A percentile compares a stretch with the other conserved stretches of the same genome.
phyloP scores from a whole-genome alignment of 2,888 invertebrate species.

The Lathronympha strigana region DNA sequence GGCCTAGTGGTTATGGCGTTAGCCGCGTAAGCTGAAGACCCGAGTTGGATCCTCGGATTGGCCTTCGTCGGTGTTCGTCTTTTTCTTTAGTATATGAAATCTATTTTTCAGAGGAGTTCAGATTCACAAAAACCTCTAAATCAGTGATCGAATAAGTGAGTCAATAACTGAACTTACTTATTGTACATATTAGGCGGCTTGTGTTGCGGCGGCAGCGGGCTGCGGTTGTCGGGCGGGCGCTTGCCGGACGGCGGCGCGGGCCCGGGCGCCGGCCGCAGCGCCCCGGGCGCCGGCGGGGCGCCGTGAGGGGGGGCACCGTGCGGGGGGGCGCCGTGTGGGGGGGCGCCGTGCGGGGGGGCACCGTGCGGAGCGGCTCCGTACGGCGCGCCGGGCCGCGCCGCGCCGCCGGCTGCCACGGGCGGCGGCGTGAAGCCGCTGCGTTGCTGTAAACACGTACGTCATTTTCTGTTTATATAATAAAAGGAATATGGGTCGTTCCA shows the following conservation, averaged over 20 bases:
- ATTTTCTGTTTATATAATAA: too few species aligned
- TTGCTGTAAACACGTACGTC: conserved; percentile 61
- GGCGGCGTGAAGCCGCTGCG: conserved; percentile 87
- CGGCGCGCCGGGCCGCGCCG: conserved; percentile 71
- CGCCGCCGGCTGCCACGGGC: conserved; percentile 79
- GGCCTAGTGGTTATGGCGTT: too few species aligned
- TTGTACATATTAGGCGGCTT: conserved; percentile 73
- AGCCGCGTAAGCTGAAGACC: too few species aligned
- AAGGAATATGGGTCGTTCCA: too few species aligned
- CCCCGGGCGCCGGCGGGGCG: conserved; percentile 65
- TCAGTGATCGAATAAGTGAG: too few species aligned
- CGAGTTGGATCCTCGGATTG: too few species aligned
- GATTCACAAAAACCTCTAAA: too few species aligned
- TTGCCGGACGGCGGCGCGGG: conserved; percentile 84
- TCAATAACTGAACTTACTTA: conserved; percentile 46
- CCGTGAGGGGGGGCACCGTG: conserved; percentile 75
- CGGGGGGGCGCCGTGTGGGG: conserved; percentile 83
- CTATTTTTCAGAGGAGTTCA: too few species aligned
- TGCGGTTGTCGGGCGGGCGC: conserved; percentile 64
- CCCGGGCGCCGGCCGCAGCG: conserved; percentile 79
- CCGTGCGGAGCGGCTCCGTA: conserved; percentile 62
- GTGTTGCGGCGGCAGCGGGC: conserved; percentile 84
- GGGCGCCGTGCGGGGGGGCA: conserved; percentile 79
- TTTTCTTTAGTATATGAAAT: too few species aligned
- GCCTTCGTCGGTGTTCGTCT: too few species aligned